Evolutionary conservation across 2,797 vertebrate species (phyloP), one percentile per base, ranked within the genome.

Genomic region (Dermochelys coriacea): DNA sequence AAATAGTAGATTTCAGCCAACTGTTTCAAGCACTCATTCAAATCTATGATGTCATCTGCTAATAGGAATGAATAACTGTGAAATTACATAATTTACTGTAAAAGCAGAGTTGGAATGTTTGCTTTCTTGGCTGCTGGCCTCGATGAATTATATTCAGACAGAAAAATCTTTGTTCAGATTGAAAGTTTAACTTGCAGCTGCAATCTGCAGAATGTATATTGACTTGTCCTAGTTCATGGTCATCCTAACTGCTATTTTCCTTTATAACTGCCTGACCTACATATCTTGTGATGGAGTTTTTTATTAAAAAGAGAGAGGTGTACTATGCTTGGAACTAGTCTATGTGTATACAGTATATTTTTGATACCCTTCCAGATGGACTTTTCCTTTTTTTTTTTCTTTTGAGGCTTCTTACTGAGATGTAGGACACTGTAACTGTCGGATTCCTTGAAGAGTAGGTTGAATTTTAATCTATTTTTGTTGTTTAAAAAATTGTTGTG

Each of bases 41-140:
- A 94, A 95, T 79, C 61, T 61, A 84, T 93, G 57, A 96, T 91
- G 82, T 95, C 54, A 92, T 93, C 59, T 86, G 29, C 52, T 93
- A 91, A 94, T 45, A 87, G 41, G 64, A 92, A 92, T 93, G 85
- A 84, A n/a, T 47, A 90, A 93, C 88, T 90, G 84, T 84, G 54
- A 90, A 96, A 89, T 92, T 80, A 85, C 0, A 1, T 92, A 68
- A 94, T 92, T 96, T 96, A 93, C 96, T 93, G 85, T 95, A 96
- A 95, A 96, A 94, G 82, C 3, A 0, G 25, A 45, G 51, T 64
- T 94, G 85, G 82, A 80, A 45, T 81, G 1, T 96, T 95, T 96
- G 91, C 94, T 96, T 51, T 93, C 94, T 96, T 97, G 92, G 94
- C 93, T 89, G 61, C 49, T 91, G 52, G 81, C 93, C 84, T 88